These are phyloP conservation scores for Dryococelus australis DNA, from an alignment of 2,888 invertebrate species.

Conservation along the genomic window DNA sequence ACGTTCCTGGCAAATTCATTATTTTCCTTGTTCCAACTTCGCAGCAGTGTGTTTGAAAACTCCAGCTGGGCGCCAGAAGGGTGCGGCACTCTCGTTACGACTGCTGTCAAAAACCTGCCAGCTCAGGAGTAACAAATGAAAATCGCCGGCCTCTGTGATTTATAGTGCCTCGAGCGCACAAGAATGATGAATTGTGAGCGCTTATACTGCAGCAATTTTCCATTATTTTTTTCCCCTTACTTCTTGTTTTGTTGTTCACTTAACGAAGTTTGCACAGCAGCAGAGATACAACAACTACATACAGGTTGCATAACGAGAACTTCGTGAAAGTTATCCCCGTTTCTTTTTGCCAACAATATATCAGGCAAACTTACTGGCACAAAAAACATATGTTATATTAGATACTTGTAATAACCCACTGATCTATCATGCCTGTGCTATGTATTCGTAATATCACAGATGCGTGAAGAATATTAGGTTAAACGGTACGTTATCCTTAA, in stretches of 20 bases:
- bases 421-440: too few relatives aligned
- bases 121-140: constrained; percentile 16
- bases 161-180: background rate
- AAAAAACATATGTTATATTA: too few relatives aligned
- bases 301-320: too few relatives aligned
- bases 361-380: too few relatives aligned
- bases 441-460: too few relatives aligned
- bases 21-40: background rate
- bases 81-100: background rate
- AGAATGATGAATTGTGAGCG: background rate
- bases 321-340: too few relatives aligned
- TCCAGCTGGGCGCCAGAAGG: background rate
- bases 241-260: background rate
- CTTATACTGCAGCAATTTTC: background rate
- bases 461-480: too few relatives aligned
- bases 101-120: constrained; percentile 16
- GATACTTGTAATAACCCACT: too few relatives aligned
- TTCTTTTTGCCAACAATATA: too few relatives aligned
- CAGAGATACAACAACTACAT: background rate
- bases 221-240: background rate
- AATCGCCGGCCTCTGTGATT: background rate
- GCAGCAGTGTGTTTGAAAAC: background rate
- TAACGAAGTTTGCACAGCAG: background rate
- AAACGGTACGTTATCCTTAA: too few relatives aligned
- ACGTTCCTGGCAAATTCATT: background rate